A percentile compares a stretch with the other conserved stretches of the same genome.
phyloP scores from a whole-genome alignment of 2,113 vertebrate genomes.

The Cygnus buccinator region DNA sequence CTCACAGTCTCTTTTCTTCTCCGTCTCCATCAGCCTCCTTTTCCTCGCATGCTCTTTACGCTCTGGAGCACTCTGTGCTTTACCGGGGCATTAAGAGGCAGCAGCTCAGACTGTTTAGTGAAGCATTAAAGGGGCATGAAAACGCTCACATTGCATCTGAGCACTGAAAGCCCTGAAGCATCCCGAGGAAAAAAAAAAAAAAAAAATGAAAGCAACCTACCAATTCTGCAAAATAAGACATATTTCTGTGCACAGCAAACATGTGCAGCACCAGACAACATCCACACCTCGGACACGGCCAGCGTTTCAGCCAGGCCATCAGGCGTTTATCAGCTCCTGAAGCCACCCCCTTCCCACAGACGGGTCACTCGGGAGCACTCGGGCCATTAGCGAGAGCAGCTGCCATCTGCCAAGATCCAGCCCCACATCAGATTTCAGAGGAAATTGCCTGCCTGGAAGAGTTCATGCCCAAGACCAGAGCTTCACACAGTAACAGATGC shows the following conservation, averaged over 20 bases:
- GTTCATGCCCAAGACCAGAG: fast-evolving
- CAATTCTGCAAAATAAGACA: background rate
- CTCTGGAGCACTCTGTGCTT: conserved; percentile 12
- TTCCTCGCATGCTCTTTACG: conserved; percentile 25
- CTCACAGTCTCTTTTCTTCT: background rate
- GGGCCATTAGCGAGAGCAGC: background rate
- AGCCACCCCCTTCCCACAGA: background rate
- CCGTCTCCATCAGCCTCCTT: background rate
- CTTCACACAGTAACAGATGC: fast-evolving
- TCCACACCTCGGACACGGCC: background rate
- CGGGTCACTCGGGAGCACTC: background rate
- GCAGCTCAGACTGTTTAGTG: conserved; percentile 56
- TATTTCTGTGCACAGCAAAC: background rate
- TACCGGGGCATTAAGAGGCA: conserved; percentile 55
- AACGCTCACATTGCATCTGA: conserved; percentile 15
- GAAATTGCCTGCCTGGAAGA: fast-evolving
- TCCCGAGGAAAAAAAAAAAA: background rate
- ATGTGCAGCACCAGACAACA: background rate
- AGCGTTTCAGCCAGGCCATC: background rate
- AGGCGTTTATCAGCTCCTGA: background rate
- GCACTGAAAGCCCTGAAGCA: conserved; percentile 42
- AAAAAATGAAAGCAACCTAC: background rate
- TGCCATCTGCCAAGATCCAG: background rate
- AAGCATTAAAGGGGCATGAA: conserved; percentile 66
- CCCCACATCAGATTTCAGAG: background rate